Conservation (phyloP, 2,797 vertebrate genomes). For the Mus minutoides region DNA sequence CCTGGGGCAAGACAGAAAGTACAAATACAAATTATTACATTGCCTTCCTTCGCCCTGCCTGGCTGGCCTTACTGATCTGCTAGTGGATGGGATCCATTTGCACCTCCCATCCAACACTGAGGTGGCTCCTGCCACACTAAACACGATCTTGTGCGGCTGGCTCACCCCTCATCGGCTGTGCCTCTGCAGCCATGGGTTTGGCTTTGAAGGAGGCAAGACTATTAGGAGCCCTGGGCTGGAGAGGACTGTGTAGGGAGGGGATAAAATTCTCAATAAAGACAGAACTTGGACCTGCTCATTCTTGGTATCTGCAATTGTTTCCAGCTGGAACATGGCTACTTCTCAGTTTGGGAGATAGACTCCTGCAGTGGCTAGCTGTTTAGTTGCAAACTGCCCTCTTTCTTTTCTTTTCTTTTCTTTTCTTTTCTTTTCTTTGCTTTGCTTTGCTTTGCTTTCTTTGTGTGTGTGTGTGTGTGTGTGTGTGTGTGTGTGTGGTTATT, state of each 20-base stretch:
- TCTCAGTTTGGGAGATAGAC: not conserved
- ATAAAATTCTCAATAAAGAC: not conserved
- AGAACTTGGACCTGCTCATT: not conserved
- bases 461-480: not conserved
- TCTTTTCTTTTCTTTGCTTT: not conserved
- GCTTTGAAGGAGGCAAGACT: not conserved
- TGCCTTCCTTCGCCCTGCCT: not conserved
- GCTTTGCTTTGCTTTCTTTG: not conserved
- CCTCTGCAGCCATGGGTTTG: not conserved
- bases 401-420: not conserved
- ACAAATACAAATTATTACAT: not conserved
- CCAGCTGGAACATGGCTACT: not conserved
- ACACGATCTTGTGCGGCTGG: not conserved
- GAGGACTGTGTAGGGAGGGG: not conserved
- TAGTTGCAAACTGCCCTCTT: not conserved
- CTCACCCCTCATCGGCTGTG: not conserved
- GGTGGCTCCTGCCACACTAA: not conserved
- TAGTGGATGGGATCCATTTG: not conserved
- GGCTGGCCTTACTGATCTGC: not conserved
- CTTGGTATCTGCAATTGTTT: not conserved
- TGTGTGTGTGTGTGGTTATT: slow-evolving; percentile 45
- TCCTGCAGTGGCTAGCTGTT: not conserved
- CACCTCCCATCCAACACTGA: not conserved
- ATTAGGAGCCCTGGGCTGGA: too few species aligned
- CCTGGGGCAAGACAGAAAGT: not conserved